phyloP scores from a whole-genome alignment of 2,797 vertebrate genomes.

The Phoxinus dragarum region DNA sequence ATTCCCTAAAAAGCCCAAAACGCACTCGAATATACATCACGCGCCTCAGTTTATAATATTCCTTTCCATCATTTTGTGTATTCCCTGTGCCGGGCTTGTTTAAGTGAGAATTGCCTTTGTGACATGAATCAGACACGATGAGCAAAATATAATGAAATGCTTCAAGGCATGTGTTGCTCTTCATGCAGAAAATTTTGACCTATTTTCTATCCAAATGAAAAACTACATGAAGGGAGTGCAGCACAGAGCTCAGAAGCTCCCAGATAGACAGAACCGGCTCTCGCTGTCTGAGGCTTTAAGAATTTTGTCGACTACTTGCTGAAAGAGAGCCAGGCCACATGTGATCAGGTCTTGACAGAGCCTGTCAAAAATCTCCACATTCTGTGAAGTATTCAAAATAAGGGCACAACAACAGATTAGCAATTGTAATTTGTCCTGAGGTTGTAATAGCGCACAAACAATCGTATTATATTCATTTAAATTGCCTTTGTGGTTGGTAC shows the following conservation, averaged over 20 bases:
- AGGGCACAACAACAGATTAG: conserved; percentile 80
- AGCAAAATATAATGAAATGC: conserved; percentile 14
- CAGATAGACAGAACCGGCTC: conserved; percentile 17
- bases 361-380: conserved; percentile 45
- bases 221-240: conserved; percentile 3
- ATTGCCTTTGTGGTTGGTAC: conserved; percentile 71
- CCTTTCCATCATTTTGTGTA: background rate
- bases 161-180: conserved; percentile 43
- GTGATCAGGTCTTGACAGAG: conserved; percentile 45
- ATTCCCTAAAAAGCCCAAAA: background rate
- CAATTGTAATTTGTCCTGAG: conserved; percentile 78
- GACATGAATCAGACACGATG: background rate
- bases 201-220: conserved; percentile 64
- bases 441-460: conserved; percentile 73
- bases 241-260: conserved; percentile 1
- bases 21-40: background rate
- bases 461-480: conserved; percentile 71
- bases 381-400: conserved; percentile 56
- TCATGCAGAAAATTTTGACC: conserved; percentile 62
- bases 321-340: conserved; percentile 26
- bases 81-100: background rate
- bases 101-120: background rate
- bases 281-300: background rate
- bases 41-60: background rate
- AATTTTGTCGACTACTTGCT: conserved; percentile 11